Evolutionary conservation across 2,797 vertebrate species (phyloP), one percentile per base, ranked within the genome.

Genomic region (Valencia hispanica): DNA sequence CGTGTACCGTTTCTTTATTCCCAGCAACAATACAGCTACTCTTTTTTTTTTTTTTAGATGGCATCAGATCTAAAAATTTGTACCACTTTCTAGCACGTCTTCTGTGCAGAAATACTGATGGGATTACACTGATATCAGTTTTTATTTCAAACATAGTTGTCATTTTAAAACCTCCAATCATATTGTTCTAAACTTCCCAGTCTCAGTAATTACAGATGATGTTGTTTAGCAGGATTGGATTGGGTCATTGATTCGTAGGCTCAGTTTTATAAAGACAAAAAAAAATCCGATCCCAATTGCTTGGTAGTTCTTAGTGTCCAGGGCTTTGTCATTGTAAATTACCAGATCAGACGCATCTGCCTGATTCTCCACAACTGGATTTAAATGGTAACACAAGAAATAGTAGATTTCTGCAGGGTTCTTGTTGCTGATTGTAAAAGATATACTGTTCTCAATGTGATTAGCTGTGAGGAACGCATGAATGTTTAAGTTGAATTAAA

Each of bases 1-100:
- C 77, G 51, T 84, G 82, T 91, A 91, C 93, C 89, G 87, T 90
- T 86, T 93, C 80, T 91, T 92, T 79, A 75, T 79, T 41, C 85
- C 57, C 20, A 47, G 82, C 79, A 72, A 92, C 90, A 93, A 81
- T 91, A 83, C 78, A 79, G 71, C 71, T 65, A 74, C 69, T 82
- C 71, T 63, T 79, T 10, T 70, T n/a, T n/a, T n/a, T n/a, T n/a
- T n/a, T n/a, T n/a, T n/a, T n/a, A n/a, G n/a, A n/a, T n/a, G n/a
- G n/a, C n/a, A n/a, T n/a, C n/a, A 36, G 11, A 20, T 6, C 45
- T 36, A 4, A 48, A 36, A 70, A 57, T 18, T 57, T 4, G 7
- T 45, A 14, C 36, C 34, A 25, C 30, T 36, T 70, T 63, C 2
- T 22, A 34, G n/a, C 12, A n/a, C 43, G 66, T 41, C 5, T n/a